A percentile compares a stretch with the other conserved stretches of the same genome.
Conservation (phyloP, 1,140 invertebrate genomes). For the Aphaenogaster ashmeadi region DNA sequence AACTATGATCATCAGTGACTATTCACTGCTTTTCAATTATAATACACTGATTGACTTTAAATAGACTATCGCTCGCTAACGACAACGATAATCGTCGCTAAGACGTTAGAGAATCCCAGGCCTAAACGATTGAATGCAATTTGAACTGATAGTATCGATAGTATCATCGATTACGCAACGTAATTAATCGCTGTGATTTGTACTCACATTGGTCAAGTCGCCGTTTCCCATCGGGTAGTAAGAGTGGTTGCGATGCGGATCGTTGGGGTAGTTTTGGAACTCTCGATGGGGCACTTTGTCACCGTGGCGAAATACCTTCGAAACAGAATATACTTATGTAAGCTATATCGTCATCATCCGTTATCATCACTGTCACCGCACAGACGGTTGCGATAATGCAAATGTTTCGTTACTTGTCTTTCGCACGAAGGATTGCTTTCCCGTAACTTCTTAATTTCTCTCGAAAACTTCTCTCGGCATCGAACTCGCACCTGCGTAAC, state of each 20-base stretch:
- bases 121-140: not conserved
- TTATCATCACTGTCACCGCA: slow-evolving; percentile 46
- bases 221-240: slow-evolving; percentile 85
- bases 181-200: slow-evolving; percentile 17
- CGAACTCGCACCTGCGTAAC: not conserved
- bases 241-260: slow-evolving; percentile 83
- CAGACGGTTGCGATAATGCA: slow-evolving; percentile 37
- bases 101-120: too few relatives aligned
- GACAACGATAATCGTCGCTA: too few relatives aligned
- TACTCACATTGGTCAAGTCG: slow-evolving; percentile 86
- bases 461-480: slow-evolving; percentile 17
- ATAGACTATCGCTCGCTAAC: too few relatives aligned
- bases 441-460: slow-evolving; percentile 51
- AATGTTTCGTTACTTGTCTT: slow-evolving; percentile 36
- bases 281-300: slow-evolving; percentile 85
- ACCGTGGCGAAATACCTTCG: slow-evolving; percentile 86
- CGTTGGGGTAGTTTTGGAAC: slow-evolving; percentile 85
- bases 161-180: not conserved
- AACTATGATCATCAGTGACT: too few relatives aligned
- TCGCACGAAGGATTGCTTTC: slow-evolving; percentile 11
- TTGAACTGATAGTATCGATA: not conserved
- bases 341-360: slow-evolving; percentile 10
- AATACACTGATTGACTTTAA: too few relatives aligned
- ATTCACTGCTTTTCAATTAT: too few relatives aligned
- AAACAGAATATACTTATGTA: slow-evolving; percentile 55